Evolutionary conservation across 2,888 invertebrate genomes (phyloP).

Genomic region (Latrodectus hesperus): DNA sequence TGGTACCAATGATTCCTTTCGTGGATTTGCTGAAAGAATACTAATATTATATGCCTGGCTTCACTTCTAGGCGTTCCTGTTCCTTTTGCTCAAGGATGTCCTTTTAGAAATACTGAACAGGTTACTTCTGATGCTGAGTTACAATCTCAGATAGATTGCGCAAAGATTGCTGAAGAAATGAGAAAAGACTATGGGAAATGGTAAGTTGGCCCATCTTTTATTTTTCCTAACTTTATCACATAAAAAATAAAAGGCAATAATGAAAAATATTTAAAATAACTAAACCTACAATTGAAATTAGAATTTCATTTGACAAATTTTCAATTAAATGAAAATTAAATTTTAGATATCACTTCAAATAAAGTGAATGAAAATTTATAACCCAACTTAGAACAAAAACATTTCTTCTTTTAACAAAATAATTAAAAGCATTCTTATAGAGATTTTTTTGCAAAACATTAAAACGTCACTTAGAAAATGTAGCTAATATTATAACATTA

Average conservation of each 20-base stretch:
- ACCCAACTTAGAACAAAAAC: too few relatives aligned
- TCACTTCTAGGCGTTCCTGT: slow-evolving; percentile 17
- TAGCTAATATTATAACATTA: not conserved
- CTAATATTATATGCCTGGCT: not conserved
- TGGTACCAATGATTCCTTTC: not conserved
- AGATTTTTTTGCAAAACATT: too few relatives aligned
- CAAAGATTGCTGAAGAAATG: slow-evolving; percentile 39
- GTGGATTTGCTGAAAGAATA: not conserved
- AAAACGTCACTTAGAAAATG: too few relatives aligned
- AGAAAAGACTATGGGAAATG: slow-evolving; percentile 32
- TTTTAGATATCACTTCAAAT: not conserved
- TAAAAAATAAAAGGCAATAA: too few relatives aligned
- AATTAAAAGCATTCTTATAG: too few relatives aligned
- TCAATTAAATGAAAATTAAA: not conserved
- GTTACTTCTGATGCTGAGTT: slow-evolving; percentile 7
- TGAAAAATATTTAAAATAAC: not conserved
- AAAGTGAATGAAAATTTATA: too few relatives aligned
- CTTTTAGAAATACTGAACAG: slow-evolving; percentile 13
- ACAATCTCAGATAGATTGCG: slow-evolving; percentile 28
- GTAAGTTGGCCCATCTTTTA: slow-evolving; percentile 18
- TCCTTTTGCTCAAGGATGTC: slow-evolving; percentile 28
- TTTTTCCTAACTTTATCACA: too few relatives aligned
- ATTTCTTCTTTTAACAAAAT: too few relatives aligned
- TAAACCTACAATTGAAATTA: not conserved
- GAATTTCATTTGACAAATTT: not conserved